These are phyloP conservation scores for Antrozous pallidus DNA, from an alignment of 2,797 vertebrate genomes.

Conservation along the genomic window DNA sequence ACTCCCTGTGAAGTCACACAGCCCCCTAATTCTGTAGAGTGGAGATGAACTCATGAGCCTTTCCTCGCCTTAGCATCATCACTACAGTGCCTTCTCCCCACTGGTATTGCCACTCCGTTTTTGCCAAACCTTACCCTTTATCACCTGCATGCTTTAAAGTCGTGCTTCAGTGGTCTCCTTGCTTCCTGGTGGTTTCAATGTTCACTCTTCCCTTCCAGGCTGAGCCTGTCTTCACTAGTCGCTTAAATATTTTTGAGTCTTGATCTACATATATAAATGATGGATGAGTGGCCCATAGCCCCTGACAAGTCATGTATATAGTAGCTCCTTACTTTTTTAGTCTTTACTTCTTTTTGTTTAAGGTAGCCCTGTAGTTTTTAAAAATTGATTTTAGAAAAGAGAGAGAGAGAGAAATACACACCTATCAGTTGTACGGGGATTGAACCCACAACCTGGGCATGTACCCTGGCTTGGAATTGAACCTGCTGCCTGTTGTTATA, in stretches of 20 bases:
- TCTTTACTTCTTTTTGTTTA: neutral
- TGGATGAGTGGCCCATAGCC: neutral
- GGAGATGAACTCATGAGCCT: neutral
- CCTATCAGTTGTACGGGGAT: neutral
- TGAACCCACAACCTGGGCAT: neutral
- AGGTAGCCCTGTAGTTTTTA: neutral
- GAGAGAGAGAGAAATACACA: neutral
- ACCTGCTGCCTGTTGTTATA: neutral
- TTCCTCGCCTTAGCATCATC: neutral
- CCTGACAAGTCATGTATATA: neutral
- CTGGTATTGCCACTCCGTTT: neutral
- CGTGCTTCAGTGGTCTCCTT: no score
- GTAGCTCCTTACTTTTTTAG: neutral
- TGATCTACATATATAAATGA: neutral
- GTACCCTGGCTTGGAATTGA: neutral
- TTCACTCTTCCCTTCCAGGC: neutral
- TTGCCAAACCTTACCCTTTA: neutral
- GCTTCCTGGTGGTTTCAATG: neutral
- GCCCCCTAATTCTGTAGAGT: neutral
- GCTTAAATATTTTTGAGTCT: neutral
- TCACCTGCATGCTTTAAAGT: neutral
- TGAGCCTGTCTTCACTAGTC: neutral
- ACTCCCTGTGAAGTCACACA: neutral
- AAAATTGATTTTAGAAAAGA: neutral
- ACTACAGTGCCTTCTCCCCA: neutral